Base-by-base conservation (phyloP, 2,113 vertebrate genomes). In the Quiscalus mexicanus region DNA sequence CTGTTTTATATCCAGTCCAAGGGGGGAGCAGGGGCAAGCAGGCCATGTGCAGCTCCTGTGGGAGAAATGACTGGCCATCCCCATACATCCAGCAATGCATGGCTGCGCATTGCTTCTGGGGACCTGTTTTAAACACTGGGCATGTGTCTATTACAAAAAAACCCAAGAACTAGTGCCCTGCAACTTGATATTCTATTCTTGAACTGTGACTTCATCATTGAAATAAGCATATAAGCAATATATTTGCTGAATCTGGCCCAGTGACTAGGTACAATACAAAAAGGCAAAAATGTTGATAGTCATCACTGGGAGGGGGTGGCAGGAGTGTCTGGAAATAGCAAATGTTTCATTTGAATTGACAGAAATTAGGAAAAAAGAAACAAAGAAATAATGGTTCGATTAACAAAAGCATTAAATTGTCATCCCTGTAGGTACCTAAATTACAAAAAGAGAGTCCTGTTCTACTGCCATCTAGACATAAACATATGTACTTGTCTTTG, bases 161-260 rank as follows among this genome's bases (percentile, higher is more conserved):
- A 5, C 0, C 0, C 35, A 10, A 49, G 5, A 77, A 69, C 20
- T 12, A 2, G 1, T 14, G 8, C 16, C 41, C 45, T 52, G 10
- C 2, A 24, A 39, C 6, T 5, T 1, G 27, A 6, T 25, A 55
- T 13, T 69, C 18, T 30, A 5, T 55, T 64, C 49, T 55, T 41
- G 35, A 73, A 37, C 17, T 6, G 25, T 22, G 13, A 47, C 3
- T 84, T 90, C 49, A 35, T 10, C 50, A 13, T 5, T 39, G 30
- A 59, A 88, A 11, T 17, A 56, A 74, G 10, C 55, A 12, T 53
- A 50, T 35, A 59, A 81, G 11, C 18, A 70, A 44, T 13, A 33
- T n/a, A 37, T 35, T 39, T 81, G 7, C 33, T 81, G 41, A 39
- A 60, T 73, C n/a, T 6, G 4, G 21, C 9, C 55, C n/a, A 47